Conservation (phyloP, 1,140 invertebrate species). For the Scaptomyza montana region DNA sequence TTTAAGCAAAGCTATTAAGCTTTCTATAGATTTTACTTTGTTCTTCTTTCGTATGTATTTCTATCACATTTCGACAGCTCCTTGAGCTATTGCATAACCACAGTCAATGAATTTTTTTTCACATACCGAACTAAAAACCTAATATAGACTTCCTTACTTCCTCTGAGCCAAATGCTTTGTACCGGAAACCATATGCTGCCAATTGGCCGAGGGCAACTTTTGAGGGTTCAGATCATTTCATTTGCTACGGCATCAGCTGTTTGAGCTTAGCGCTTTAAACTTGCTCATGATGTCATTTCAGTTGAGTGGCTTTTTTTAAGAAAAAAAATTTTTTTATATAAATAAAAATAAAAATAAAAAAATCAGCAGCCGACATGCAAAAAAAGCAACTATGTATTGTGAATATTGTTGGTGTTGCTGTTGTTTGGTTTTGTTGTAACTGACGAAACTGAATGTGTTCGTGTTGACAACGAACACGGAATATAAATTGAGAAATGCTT, state of each 20-base stretch:
- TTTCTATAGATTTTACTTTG: too few relatives aligned
- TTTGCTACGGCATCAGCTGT: conserved; percentile 68
- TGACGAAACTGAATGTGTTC: conserved; percentile 74
- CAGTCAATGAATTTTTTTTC: conserved; percentile 5
- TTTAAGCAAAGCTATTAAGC: too few relatives aligned
- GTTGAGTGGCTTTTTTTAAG: conserved; percentile 56
- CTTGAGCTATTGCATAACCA: not conserved
- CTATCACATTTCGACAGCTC: not conserved
- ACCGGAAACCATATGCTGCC: conserved; percentile 72
- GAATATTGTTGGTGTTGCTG: conserved; percentile 29
- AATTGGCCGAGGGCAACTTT: conserved; percentile 11
- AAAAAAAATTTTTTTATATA: conserved; percentile 22
- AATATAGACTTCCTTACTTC: too few relatives aligned
- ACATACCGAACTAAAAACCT: not conserved
- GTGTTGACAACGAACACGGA: conserved; percentile 81
- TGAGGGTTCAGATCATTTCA: conserved; percentile 56
- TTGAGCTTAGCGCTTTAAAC: conserved; percentile 33
- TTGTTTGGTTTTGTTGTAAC: conserved; percentile 10
- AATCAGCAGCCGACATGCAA: not conserved
- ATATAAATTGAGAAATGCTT: conserved; percentile 83
- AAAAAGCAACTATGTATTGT: conserved; percentile 64
- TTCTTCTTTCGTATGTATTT: too few relatives aligned
- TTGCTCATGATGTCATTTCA: conserved; percentile 82
- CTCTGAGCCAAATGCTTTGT: conserved; percentile 1
- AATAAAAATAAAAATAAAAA: conserved; percentile 31